These are phyloP conservation scores for Rhabdomys dilectus DNA, from an alignment of 2,113 vertebrate species.

Conservation along the genomic window DNA sequence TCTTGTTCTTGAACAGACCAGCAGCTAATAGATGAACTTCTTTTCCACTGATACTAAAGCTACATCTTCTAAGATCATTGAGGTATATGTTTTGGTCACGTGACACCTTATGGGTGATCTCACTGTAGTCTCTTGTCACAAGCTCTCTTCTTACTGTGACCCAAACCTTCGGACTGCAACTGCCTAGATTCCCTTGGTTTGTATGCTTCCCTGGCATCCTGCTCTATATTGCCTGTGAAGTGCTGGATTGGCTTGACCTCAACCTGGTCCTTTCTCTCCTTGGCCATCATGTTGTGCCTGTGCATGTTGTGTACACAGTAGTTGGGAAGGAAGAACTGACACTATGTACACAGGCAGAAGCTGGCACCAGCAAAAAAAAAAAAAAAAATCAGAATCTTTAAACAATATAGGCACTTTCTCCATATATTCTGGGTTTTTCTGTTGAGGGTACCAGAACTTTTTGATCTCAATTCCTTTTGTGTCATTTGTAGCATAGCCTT, in stretches of 20 bases:
- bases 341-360: background rate
- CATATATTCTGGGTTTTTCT: background rate
- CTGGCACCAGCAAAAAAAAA: background rate
- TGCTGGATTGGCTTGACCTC: background rate
- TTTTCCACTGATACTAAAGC: background rate
- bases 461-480: background rate
- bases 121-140: background rate
- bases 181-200: background rate
- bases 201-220: background rate
- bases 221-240: background rate
- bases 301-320: no score
- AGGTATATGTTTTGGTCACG: background rate
- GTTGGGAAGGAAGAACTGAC: background rate
- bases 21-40: background rate
- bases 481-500: background rate
- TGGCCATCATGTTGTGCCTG: background rate
- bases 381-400: background rate
- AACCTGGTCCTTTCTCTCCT: background rate
- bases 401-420: background rate
- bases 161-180: background rate
- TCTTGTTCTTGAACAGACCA: background rate
- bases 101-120: background rate
- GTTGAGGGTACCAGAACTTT: background rate
- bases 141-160: background rate
- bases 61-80: background rate